These are phyloP conservation scores for Dicentrarchus labrax DNA, from an alignment of 2,113 vertebrate genomes.

Conservation along the genomic window DNA sequence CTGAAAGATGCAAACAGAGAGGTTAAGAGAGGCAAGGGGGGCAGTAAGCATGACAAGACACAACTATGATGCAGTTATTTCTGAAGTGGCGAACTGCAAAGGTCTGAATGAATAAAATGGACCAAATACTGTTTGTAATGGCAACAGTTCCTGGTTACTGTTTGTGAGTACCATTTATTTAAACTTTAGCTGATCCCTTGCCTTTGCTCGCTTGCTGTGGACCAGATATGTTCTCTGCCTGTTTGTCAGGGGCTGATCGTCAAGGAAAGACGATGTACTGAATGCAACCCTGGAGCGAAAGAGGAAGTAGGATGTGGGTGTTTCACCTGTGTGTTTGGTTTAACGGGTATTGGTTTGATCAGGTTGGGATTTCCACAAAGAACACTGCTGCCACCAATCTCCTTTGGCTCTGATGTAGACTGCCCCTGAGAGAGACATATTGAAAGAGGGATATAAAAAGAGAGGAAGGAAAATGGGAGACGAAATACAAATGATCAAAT, in stretches of 20 bases:
- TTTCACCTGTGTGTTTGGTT: constrained; percentile 82
- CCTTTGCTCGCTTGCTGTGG: neutral
- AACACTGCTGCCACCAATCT: constrained; percentile 91
- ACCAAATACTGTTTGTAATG: neutral
- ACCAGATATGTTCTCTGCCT: neutral
- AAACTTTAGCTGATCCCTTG: neutral
- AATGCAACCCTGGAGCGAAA: neutral
- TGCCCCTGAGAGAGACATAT: constrained; percentile 80
- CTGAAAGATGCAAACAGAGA: constrained; percentile 76
- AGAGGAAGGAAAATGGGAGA: neutral
- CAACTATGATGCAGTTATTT: neutral
- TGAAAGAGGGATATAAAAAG: neutral
- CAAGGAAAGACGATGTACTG: neutral
- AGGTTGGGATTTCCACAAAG: constrained; percentile 92
- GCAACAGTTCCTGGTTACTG: neutral
- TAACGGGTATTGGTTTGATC: constrained; percentile 97
- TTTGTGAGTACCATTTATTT: neutral
- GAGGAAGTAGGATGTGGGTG: too few species aligned
- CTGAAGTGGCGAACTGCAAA: neutral
- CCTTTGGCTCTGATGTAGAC: constrained; percentile 92
- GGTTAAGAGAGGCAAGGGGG: neutral
- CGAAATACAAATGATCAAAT: neutral
- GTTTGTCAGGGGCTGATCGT: too few species aligned
- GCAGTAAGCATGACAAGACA: neutral
- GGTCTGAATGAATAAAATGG: neutral